Evolutionary conservation across 2,797 vertebrate species (phyloP).

Genomic region (Hoplostethus atlanticus): DNA sequence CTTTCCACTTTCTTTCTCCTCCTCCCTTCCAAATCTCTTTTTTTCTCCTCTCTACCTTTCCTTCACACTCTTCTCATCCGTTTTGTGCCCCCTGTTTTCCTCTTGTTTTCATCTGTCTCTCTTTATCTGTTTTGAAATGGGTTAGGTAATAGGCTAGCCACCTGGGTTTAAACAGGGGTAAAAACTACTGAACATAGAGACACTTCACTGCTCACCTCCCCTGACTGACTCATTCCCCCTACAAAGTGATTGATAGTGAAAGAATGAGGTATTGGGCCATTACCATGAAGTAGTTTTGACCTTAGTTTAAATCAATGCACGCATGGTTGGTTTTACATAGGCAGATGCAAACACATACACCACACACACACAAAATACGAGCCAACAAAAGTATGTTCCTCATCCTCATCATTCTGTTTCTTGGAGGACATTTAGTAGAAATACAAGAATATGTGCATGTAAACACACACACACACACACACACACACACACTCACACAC

Average conservation of each 20-base stretch:
- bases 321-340: conserved; percentile 21
- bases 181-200: conserved; percentile 63
- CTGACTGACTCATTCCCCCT: conserved; percentile 15
- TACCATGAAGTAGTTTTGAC: conserved; percentile 19
- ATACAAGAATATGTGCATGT: neutral
- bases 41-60: neutral
- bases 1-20: neutral
- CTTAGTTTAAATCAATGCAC: conserved; percentile 43
- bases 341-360: conserved; percentile 6
- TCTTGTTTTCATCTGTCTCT: neutral
- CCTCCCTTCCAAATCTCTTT: neutral
- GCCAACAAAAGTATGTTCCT: neutral
- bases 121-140: conserved; percentile 25
- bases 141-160: conserved; percentile 28
- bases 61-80: neutral
- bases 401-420: neutral
- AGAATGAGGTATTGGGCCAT: conserved; percentile 49
- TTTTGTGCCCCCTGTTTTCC: conserved; percentile 5
- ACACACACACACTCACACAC: neutral
- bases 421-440: conserved; percentile 11
- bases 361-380: conserved; percentile 3
- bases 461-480: neutral
- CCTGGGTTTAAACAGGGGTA: conserved; percentile 25
- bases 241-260: conserved; percentile 53
- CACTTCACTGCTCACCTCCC: conserved; percentile 54